Base-by-base conservation (phyloP, 1,140 invertebrate genomes). In the Drosophila nigromelanica region DNA sequence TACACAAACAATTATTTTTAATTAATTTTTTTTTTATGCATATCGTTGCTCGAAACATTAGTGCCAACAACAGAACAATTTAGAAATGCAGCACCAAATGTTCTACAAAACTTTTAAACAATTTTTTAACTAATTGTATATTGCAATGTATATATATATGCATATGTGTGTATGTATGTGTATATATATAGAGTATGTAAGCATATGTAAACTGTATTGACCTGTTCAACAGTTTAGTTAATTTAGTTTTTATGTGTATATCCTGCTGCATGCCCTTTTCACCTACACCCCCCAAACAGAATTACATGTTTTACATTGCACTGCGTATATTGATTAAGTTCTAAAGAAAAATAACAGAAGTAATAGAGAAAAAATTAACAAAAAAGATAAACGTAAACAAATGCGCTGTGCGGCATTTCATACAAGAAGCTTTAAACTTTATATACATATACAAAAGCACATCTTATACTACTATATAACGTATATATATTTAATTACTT, bases 21-120 rank as follows among this genome's bases (percentile, higher is more conserved):
- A 43, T 42, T 64, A 33, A 68, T 67, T 24, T 51, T 30, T n/a
- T 55, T 12, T 39, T 56, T 55, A 60, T 40, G 40, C 7, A 42
- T 21, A 51, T 39, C 55, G 59, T 66, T 64, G 50, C 37, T 67
- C 21, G 39, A 63, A 80, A 62, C 63, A 30, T 64, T 83, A 83
- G 81, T 78, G 82, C 75, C 78, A 87, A 80, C 47, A 62, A 79
- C 47, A 35, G 55, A 63, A 75, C 63, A 78, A 71, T 58, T 54
- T 43, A 12, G 40, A 56, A 64, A 69, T 63, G 47, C 43, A 68
- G 18, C 27, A 40, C 35, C 15, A 39, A 76, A 56, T 78, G 67
- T 76, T 80, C 43, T 40, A 42, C 42, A 51, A 35, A 27, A 58
- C 24, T 37, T 51, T 51, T 39, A 42, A 43, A 30, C 14, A 21